phyloP scores from a whole-genome alignment of 2,797 vertebrate species.

The Miichthys miiuy region DNA sequence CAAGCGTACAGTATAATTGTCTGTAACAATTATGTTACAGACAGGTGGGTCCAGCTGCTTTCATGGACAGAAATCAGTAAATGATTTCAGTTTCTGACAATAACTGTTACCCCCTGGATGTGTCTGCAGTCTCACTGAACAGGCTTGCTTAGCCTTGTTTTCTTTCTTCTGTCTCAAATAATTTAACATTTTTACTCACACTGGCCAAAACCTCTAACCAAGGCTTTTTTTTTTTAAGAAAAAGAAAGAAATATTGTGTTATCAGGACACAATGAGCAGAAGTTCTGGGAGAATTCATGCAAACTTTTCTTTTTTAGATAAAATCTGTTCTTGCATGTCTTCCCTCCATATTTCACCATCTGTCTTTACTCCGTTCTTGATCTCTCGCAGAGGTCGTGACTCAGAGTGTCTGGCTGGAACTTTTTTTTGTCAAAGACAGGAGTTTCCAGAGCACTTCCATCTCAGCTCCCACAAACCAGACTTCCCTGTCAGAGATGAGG shows the following conservation, averaged over 20 bases:
- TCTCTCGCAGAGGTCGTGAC: slow-evolving; percentile 27
- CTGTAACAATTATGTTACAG: not conserved
- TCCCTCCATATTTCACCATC: slow-evolving; percentile 28
- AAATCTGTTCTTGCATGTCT: slow-evolving; percentile 19
- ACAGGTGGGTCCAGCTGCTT: not conserved
- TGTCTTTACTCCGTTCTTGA: slow-evolving; percentile 18
- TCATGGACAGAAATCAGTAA: not conserved
- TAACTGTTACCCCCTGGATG: not conserved
- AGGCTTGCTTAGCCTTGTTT: not conserved
- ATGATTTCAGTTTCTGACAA: not conserved
- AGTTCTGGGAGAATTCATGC: not conserved
- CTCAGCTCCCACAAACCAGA: slow-evolving; percentile 22
- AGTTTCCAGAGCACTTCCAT: slow-evolving; percentile 24
- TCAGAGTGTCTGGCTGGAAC: slow-evolving; percentile 10
- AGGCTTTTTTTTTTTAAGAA: not conserved
- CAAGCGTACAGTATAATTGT: no score
- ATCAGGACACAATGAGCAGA: not conserved
- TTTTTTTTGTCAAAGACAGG: slow-evolving; percentile 2
- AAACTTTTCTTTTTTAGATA: slow-evolving; percentile 3
- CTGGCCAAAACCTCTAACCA: not conserved
- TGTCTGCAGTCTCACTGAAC: not conserved
- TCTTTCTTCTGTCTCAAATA: slow-evolving; percentile 3
- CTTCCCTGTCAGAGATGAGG: not conserved
- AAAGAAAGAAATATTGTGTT: not conserved
- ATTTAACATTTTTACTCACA: slow-evolving; percentile 8